Base-by-base conservation (phyloP, 2,797 vertebrate species). In the Cirrhinus molitorella region DNA sequence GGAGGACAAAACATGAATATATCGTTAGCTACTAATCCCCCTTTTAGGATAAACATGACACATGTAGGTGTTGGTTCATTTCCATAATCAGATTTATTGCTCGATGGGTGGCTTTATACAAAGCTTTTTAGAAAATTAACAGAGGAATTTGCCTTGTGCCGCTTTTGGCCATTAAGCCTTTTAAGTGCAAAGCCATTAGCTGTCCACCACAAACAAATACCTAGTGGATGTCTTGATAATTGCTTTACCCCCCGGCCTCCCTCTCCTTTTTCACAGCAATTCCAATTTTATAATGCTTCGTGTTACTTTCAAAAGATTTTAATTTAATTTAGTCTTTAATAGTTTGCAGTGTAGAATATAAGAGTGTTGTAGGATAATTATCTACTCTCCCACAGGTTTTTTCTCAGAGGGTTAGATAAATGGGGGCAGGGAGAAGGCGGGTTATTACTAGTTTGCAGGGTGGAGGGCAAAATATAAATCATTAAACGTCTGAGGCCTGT, bases 401-500 rank as follows among this genome's bases (percentile, higher is more conserved):
- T 51, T 66, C 14, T 63, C 13, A 8, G 19, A 67, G 47, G n/a
- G 34, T 51, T 34, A 43, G 2, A 12, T 28, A 31, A 7, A 21
- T 79, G 65, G 55, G 17, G 53, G 76, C 16, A 53, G 37, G 70
- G 49, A 88, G 73, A 83, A 53, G 10, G 2, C 83, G 88, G 79
- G 74, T 57, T 89, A 87, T 90, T 85, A 87, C 82, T 82, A 34
- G 63, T 89, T 84, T 57, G 63, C 84, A 86, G 92, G 90, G 93
- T 89, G 85, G 89, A 91, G 85, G 81, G 83, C 66, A 70, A 61
- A 83, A 80, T 68, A 86, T 93, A 91, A 91, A 90, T 90, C 92
- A 89, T 72, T 87, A 87, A 43, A 28, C n/a, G 14, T 83, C 85
- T 65, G 31, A 63, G 78, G 77, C 66, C 37, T 53, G 67, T 57